phyloP scores from a whole-genome alignment of 2,888 invertebrate species.

The Drosophila phalerata region DNA sequence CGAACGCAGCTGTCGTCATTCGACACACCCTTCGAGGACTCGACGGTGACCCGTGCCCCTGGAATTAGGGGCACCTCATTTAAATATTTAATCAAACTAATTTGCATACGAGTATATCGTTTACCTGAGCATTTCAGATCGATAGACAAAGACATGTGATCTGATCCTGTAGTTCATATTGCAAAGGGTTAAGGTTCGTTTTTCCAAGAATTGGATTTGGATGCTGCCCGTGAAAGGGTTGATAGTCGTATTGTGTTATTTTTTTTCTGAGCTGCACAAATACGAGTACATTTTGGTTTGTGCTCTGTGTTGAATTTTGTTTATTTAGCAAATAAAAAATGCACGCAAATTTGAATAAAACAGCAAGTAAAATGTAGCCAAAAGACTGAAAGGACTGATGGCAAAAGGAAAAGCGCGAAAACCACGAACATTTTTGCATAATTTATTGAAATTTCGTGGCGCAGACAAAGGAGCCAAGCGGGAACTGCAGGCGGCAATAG shows the following conservation, averaged over 20 bases:
- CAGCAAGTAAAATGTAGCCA: slow-evolving; percentile 64
- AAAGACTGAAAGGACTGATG: slow-evolving; percentile 28
- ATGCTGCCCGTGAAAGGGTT: slow-evolving; percentile 47
- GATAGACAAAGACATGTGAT: slow-evolving; percentile 67
- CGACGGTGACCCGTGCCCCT: slow-evolving; percentile 38
- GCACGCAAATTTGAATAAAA: slow-evolving; percentile 79
- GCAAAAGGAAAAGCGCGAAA: slow-evolving; percentile 70
- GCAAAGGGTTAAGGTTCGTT: slow-evolving; percentile 20
- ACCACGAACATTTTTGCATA: slow-evolving; percentile 80
- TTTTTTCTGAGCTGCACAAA: slow-evolving; percentile 4
- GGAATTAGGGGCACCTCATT: slow-evolving; percentile 50
- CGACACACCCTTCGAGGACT: slow-evolving; percentile 34
- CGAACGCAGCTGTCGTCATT: slow-evolving; percentile 67
- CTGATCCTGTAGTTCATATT: slow-evolving; percentile 8
- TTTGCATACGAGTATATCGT: slow-evolving; percentile 70
- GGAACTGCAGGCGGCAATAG: slow-evolving; percentile 15
- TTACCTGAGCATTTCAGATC: slow-evolving; percentile 72
- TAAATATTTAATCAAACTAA: slow-evolving; percentile 80
- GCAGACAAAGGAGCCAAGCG: slow-evolving; percentile 62
- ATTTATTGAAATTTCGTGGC: slow-evolving; percentile 79
- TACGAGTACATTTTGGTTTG: slow-evolving; percentile 35
- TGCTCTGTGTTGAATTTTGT: slow-evolving; percentile 60
- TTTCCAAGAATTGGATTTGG: slow-evolving; percentile 10
- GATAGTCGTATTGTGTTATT: slow-evolving; percentile 28
- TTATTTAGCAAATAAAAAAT: slow-evolving; percentile 77